A percentile compares a stretch with the other conserved stretches of the same genome.
phyloP scores from a whole-genome alignment of 2,113 vertebrate genomes.

The Rynchops niger region DNA sequence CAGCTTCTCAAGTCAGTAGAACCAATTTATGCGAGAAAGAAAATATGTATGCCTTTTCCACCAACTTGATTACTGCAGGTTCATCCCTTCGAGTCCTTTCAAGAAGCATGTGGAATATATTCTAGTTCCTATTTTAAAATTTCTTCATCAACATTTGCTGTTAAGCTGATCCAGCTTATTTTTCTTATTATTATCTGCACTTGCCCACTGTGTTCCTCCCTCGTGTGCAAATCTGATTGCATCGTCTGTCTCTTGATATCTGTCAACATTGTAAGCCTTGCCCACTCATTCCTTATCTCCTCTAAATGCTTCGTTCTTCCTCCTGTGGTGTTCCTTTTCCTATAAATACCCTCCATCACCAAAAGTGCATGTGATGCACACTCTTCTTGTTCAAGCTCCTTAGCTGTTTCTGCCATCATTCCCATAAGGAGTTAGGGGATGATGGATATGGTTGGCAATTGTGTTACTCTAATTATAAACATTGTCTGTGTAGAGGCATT shows the following conservation, averaged over 20 bases:
- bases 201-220: background rate
- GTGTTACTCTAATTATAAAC: background rate
- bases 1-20: background rate
- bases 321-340: background rate
- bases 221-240: background rate
- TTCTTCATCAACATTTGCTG: background rate
- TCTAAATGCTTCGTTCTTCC: background rate
- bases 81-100: background rate
- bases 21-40: background rate
- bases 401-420: background rate
- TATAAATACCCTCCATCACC: conserved; percentile 5
- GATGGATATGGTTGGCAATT: background rate
- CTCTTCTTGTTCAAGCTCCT: background rate
- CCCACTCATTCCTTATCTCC: conserved; percentile 3
- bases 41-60: background rate
- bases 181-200: background rate
- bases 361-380: background rate
- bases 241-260: background rate
- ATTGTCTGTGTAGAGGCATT: background rate
- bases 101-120: background rate
- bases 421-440: background rate
- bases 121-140: background rate
- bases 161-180: background rate
- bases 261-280: conserved; percentile 1
- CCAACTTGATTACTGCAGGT: background rate